phyloP scores from a whole-genome alignment of 2,113 vertebrate genomes.

The Cavia aperea region DNA sequence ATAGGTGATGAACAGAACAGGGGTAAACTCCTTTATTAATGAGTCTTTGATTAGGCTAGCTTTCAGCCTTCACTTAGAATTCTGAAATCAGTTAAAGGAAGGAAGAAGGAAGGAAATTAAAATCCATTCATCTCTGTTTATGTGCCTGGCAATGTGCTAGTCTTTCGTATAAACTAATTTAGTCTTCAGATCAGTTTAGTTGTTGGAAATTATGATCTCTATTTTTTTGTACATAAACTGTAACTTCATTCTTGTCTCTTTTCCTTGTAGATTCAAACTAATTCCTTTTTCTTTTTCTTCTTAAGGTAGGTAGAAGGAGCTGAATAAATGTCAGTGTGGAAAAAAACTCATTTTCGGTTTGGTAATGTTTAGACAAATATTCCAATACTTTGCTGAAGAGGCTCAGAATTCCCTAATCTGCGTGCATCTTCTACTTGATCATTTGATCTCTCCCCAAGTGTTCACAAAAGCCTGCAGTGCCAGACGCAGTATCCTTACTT shows the following conservation, averaged over 20 bases:
- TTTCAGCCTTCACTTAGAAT: background rate
- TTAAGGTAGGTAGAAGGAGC: background rate
- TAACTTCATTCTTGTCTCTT: background rate
- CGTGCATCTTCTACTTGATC: background rate
- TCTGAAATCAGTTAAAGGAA: background rate
- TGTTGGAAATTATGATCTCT: background rate
- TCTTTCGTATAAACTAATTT: background rate
- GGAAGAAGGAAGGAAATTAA: background rate
- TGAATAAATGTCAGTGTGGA: slow-evolving; percentile 15
- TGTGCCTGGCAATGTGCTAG: background rate
- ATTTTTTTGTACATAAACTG: background rate
- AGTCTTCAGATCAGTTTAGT: background rate
- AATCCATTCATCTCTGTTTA: background rate
- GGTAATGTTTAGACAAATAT: background rate
- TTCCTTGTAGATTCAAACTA: background rate
- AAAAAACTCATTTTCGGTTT: slow-evolving; percentile 10
- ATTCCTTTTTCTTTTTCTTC: background rate
- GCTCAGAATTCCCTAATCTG: background rate
- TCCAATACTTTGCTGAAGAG: background rate
- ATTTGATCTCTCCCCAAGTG: background rate
- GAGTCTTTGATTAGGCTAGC: background rate
- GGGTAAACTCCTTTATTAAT: background rate
- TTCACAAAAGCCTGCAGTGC: background rate
- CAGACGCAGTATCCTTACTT: background rate
- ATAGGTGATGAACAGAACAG: background rate